phyloP scores from a whole-genome alignment of 2,888 invertebrate genomes.

The Microplitis deprimator region DNA sequence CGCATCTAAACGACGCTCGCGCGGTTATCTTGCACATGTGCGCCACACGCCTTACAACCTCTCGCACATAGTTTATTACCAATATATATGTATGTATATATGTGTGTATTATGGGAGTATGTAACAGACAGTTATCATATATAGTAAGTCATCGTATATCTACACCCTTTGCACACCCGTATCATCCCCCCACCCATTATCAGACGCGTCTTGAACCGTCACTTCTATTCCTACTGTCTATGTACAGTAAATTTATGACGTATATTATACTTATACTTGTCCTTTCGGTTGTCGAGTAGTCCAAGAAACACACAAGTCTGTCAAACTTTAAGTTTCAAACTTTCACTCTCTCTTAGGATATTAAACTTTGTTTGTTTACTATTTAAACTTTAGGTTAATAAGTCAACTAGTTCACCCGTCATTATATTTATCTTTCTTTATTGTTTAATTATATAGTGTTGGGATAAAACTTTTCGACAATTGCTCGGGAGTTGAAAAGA shows the following conservation, averaged over 20 bases:
- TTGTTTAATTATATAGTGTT: neutral
- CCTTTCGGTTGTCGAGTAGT: neutral
- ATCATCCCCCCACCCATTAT: constrained; percentile 15
- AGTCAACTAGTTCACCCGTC: constrained; percentile 7
- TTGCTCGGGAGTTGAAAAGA: neutral
- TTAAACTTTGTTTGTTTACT: constrained; percentile 19
- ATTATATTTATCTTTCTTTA: neutral
- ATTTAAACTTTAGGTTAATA: constrained; percentile 8
- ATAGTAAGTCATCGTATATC: constrained; percentile 15
- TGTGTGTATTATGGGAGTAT: neutral
- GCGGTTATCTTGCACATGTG: constrained; percentile 59
- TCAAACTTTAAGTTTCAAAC: constrained; percentile 22
- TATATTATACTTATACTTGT: neutral
- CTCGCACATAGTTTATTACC: constrained; percentile 60
- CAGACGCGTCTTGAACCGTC: constrained; percentile 28
- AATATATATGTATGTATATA: constrained; percentile 26
- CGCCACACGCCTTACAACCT: constrained; percentile 63
- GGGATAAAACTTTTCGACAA: constrained; percentile 6
- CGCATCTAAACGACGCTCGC: neutral
- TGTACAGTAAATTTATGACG: no score
- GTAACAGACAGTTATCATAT: no score
- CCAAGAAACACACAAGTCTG: constrained; percentile 9
- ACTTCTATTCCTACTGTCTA: neutral
- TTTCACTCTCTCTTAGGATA: constrained; percentile 26
- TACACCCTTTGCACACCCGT: constrained; percentile 44